Evolutionary conservation across 2,888 invertebrate species (phyloP), one percentile per base, ranked within the genome.

Genomic region (Uloborus plumipes): DNA sequence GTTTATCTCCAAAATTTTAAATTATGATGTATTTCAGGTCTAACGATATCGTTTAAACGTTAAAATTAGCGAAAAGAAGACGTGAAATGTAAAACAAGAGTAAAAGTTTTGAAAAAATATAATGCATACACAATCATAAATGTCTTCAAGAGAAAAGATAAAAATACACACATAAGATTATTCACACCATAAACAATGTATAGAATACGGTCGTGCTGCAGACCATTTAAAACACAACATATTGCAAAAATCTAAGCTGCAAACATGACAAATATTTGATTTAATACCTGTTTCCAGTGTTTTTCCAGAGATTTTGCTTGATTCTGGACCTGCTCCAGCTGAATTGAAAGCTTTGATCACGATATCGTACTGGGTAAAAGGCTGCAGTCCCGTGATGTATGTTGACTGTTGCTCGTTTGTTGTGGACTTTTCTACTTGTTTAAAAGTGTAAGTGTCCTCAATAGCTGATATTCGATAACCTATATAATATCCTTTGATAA

Each of bases 341-440:
- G 95, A 95, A 90, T 98, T 98, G 89, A 95, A 97, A 0, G 96
- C 96, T 90, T 97, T 97, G 14, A 97, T 95, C 20, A 97, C 96
- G 31, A 97, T 94, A 16, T 96, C 94, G 90, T 98, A 98, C 89
- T 96, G 96, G 0, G 97, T 97, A 90, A 97, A 98, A 89, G 89
- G 92, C 91, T 94, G 94, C 59, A 95, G 90, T 87, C 94, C 94
- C 85, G 92, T 91, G 88, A 95, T 93, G 88, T 94, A 94, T 89
- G 95, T 95, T 11, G 80, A 74, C 22, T 74, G 69, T 22, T 80
- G 74, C 11, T 78, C 76, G 31, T 78, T 77, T 88, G 95, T 94
- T 74, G 94, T 94, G 89, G 96, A 95, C 88, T 96, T 96, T 51
- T 82, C 72, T 0, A 84, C 80, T 53, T 80, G 78, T 90, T 96